Evolutionary conservation across 2,888 invertebrate species (phyloP).

Genomic region (Julus scandinavius): DNA sequence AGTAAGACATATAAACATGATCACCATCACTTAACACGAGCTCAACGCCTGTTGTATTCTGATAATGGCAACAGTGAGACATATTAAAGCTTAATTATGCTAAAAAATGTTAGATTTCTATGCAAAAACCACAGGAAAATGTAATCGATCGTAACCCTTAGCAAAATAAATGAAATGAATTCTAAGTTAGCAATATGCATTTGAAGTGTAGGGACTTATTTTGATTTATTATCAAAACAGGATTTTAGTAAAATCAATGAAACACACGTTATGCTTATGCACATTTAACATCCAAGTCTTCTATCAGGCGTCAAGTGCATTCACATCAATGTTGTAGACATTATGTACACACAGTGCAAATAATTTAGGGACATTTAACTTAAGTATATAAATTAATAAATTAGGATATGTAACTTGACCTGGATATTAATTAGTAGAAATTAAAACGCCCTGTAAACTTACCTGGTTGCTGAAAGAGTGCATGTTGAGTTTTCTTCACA

Average conservation of each 20-base stretch:
- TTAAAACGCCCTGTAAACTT: not conserved
- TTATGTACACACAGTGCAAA: no score
- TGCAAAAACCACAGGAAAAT: no score
- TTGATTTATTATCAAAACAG: not conserved
- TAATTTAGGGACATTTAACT: no score
- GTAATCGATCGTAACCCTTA: no score
- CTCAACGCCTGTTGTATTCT: no score
- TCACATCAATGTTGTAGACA: no score
- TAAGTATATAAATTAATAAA: not conserved
- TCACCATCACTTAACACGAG: no score
- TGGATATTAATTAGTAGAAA: not conserved
- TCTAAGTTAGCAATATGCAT: not conserved
- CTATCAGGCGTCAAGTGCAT: no score
- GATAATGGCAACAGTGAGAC: no score
- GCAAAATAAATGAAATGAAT: not conserved
- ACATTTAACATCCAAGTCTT: not conserved
- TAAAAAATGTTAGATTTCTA: no score
- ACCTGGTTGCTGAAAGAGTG: not conserved
- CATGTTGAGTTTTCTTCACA: not conserved
- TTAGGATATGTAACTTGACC: not conserved
- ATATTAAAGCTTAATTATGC: no score
- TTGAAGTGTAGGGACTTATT: not conserved
- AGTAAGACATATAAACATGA: no score
- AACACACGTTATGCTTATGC: not conserved
- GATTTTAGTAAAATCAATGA: not conserved